Evolutionary conservation across 2,113 vertebrate species (phyloP), one percentile per base, ranked within the genome.

Genomic region (Calypte anna): DNA sequence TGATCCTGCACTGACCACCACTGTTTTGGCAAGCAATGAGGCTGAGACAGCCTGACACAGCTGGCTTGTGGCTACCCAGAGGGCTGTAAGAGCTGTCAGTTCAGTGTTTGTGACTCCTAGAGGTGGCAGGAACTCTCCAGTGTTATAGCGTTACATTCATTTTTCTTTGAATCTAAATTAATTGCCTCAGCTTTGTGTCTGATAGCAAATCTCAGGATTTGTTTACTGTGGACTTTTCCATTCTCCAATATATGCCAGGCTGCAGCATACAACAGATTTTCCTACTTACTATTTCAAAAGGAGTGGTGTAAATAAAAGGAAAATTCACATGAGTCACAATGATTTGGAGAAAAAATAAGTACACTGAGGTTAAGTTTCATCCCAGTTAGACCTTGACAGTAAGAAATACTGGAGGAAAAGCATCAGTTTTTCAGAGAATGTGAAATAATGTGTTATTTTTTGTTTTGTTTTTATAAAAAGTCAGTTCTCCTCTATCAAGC

Each of bases 301-400:
- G 86, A 68, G 5, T 69, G 16, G 82, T 94, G 73, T 90, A 63
- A 80, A 51, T 85, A 82, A 89, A 74, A 93, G 80, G 67, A 86
- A 95, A 94, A 91, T 73, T 80, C 90, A 82, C 88, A 58, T 46
- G 17, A 44, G 62, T 77, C 82, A 70, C 7, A 7, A 31, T 85
- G 79, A 86, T 70, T 80, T 89, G 59, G 51, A 91, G 58, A 88
- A 25, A 74, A 92, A 91, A 79, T 64, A 79, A 72, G 62, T 54
- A 58, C 28, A 40, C 5, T 19, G 30, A 73, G 14, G 19, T 30
- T 66, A 46, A 79, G 24, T 73, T 93, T 79, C 36, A 62, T 76
- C 36, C 14, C 25, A 72, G 3, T 85, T 85, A 73, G 46, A 85
- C 12, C 19, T 67, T 85, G 23, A 14, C 82, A 86, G 43, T 75